Conservation (phyloP, 2,797 vertebrate species). For the Helarctos malayanus region DNA sequence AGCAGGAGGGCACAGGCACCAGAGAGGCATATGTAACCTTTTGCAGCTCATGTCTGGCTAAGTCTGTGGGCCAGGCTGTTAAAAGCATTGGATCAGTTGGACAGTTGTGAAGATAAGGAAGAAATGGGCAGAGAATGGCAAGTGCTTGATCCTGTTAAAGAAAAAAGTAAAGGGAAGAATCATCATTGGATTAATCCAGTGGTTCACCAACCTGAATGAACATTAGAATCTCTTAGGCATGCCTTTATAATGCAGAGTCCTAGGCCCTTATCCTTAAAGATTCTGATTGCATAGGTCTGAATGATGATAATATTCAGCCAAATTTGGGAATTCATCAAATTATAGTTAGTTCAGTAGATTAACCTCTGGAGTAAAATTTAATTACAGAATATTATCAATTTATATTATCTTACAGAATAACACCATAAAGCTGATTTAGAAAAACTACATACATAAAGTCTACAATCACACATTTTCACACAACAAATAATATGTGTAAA, state of each 20-base stretch:
- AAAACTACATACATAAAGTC: slow-evolving; percentile 48
- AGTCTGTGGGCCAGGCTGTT: not conserved
- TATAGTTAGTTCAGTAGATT: slow-evolving; percentile 29
- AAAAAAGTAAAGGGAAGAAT: not conserved
- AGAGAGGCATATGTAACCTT: not conserved
- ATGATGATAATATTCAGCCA: not conserved
- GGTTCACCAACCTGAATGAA: not conserved
- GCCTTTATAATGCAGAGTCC: not conserved
- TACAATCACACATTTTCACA: slow-evolving; percentile 19
- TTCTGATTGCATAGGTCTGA: not conserved
- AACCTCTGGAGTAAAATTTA: slow-evolving; percentile 66
- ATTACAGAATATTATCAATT: slow-evolving; percentile 43
- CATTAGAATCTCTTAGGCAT: not conserved
- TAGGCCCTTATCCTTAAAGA: not conserved
- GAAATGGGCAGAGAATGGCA: not conserved
- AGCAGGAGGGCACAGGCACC: not conserved
- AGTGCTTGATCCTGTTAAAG: not conserved
- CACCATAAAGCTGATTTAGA: not conserved
- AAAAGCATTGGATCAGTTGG: not conserved
- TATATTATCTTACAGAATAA: slow-evolving; percentile 59
- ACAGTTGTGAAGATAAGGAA: not conserved
- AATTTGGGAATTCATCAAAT: slow-evolving; percentile 29
- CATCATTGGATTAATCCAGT: not conserved
- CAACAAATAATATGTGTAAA: slow-evolving; percentile 62
- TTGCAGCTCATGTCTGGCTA: not conserved